Evolutionary conservation across 2,888 invertebrate genomes (phyloP).

Genomic region (Cryptocephalus moraei): DNA sequence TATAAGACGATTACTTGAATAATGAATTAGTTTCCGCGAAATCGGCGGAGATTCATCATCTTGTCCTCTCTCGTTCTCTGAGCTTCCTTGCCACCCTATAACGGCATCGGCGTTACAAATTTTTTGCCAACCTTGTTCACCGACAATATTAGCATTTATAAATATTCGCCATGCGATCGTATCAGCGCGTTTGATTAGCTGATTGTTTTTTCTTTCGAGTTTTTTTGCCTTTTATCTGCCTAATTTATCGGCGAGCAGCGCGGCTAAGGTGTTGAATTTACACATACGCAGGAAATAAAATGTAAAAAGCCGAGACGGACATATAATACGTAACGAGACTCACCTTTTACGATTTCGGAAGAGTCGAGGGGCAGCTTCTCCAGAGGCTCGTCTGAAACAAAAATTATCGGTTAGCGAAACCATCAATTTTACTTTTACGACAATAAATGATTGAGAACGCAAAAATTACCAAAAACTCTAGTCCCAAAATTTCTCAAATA

Average conservation of each 20-base stretch:
- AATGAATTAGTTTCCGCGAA: no score
- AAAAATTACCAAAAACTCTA: no score
- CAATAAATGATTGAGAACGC: no score
- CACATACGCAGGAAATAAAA: constrained; percentile 11
- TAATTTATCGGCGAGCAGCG: constrained; percentile 24
- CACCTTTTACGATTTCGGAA: constrained; percentile 32
- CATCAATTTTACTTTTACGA: no score
- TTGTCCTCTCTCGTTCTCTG: no score
- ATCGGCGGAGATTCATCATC: no score
- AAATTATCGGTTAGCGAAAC: neutral
- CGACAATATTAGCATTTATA: constrained; percentile 26
- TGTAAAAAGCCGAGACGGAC: neutral
- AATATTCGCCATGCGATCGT: constrained; percentile 27
- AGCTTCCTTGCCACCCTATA: no score
- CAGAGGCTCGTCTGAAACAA: constrained; percentile 33
- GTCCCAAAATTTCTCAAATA: no score
- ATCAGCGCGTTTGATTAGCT: constrained; percentile 29
- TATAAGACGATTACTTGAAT: no score
- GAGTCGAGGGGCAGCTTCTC: constrained; percentile 33
- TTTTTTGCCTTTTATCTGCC: constrained; percentile 22
- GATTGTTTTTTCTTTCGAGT: constrained; percentile 27
- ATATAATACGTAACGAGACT: constrained; percentile 8
- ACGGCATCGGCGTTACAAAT: no score
- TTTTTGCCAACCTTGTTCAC: constrained; percentile 5
- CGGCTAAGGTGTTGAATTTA: constrained; percentile 21